These are phyloP conservation scores for Meteorus sp. DNA, from an alignment of 1,140 invertebrate species.

Conservation along the genomic window DNA sequence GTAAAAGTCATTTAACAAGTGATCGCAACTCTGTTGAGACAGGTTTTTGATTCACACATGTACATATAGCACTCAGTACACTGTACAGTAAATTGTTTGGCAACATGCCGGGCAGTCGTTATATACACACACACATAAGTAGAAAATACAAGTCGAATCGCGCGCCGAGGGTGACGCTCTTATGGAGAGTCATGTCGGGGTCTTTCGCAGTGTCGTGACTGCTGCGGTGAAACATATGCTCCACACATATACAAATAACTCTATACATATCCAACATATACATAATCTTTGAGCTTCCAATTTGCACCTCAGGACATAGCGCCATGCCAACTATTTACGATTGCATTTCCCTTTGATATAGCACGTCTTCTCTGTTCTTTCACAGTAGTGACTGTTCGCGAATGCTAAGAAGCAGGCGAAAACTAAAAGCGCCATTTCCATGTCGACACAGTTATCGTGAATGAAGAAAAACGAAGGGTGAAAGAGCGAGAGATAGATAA, in stretches of 20 bases:
- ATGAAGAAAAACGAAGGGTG: background rate
- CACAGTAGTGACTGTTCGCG: background rate
- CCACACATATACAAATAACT: conserved; percentile 10
- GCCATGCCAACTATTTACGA: conserved; percentile 22
- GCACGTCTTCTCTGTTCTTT: background rate
- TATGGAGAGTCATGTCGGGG: background rate
- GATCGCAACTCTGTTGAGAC: no score
- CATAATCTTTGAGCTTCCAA: conserved; percentile 30
- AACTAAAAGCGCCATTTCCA: background rate
- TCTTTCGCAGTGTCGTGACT: conserved; percentile 13
- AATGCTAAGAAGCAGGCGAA: background rate
- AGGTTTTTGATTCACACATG: no score
- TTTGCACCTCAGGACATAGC: conserved; percentile 20
- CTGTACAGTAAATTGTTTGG: no score
- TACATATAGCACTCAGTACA: no score
- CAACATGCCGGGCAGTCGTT: no score
- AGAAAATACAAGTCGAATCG: no score
- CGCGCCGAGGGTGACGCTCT: background rate
- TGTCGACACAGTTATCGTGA: background rate
- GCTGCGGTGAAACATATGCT: no score
- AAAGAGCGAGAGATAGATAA: background rate
- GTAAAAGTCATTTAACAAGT: no score
- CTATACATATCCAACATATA: no score
- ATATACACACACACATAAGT: no score
- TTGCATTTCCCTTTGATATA: background rate